A percentile compares a stretch with the other conserved stretches of the same genome.
phyloP scores from a whole-genome alignment of 2,113 vertebrate species.

The Mus pahari region DNA sequence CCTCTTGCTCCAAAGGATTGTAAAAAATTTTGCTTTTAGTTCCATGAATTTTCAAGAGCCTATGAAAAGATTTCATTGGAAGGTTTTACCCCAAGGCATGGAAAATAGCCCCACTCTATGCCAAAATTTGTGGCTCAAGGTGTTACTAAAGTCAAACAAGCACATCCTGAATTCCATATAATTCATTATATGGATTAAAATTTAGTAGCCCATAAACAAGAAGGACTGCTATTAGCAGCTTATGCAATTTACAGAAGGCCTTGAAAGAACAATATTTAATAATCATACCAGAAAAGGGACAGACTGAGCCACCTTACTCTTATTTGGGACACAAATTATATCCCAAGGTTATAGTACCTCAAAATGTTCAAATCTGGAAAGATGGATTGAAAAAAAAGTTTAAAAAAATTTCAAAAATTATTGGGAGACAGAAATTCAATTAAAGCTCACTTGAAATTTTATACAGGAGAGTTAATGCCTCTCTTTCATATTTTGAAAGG shows the following conservation, averaged over 20 bases:
- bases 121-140: neutral
- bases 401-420: neutral
- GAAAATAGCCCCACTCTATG: neutral
- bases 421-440: neutral
- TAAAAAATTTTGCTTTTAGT: neutral
- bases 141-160: too few relatives aligned
- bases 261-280: neutral
- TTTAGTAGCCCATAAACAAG: neutral
- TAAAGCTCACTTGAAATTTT: neutral
- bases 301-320: too few relatives aligned
- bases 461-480: too few relatives aligned
- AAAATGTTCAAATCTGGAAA: neutral
- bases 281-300: too few relatives aligned
- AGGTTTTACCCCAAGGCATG: neutral
- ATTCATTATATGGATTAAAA: neutral
- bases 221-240: neutral
- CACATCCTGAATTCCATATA: too few relatives aligned
- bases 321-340: neutral
- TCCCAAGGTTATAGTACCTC: neutral
- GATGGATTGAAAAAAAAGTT: neutral
- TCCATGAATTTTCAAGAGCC: neutral
- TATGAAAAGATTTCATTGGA: neutral
- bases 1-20: neutral
- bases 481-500: too few relatives aligned
- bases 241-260: neutral